Percentiles rank a stretch among this genome's conserved stretches.
These are phyloP conservation scores for Montipora foliosa DNA, from an alignment of 64 coral and sea anemone genomes.

Conservation along the genomic window DNA sequence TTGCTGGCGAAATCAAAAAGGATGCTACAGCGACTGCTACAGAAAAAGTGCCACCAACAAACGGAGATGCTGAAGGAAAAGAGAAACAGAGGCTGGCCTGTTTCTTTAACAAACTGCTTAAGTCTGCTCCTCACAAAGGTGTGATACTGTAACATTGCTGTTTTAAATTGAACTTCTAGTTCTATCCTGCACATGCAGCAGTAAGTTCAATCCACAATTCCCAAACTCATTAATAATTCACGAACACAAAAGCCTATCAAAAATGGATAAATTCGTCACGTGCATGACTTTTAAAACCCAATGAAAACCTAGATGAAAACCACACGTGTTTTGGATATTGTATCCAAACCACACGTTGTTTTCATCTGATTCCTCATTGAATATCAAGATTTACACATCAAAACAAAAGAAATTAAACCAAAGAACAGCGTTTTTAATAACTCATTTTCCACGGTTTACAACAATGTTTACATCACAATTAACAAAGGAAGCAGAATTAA, in stretches of 20 bases:
- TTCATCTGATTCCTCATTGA: too few relatives aligned
- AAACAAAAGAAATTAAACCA: too few relatives aligned
- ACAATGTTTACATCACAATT: too few relatives aligned
- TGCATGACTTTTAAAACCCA: constrained; percentile 60
- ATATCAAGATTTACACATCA: too few relatives aligned
- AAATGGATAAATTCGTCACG: constrained; percentile 52
- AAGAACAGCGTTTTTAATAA: too few relatives aligned
- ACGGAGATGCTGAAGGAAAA: background rate
- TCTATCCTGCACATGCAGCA: too few relatives aligned
- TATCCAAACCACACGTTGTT: too few relatives aligned
- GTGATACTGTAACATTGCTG: too few relatives aligned
- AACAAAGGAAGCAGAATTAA: too few relatives aligned
- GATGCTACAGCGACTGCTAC: background rate
- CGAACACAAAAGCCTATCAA: background rate
- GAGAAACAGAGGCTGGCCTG: background rate
- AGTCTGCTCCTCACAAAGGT: background rate
- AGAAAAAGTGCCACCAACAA: background rate
- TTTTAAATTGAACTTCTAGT: too few relatives aligned
- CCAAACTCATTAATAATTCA: too few relatives aligned
- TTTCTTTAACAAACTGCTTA: background rate
- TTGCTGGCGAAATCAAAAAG: background rate
- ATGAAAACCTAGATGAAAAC: constrained; percentile 78
- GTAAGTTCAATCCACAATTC: background rate
- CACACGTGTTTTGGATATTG: constrained; percentile 72
- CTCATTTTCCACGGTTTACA: too few relatives aligned